These are phyloP conservation scores for Noctua janthina DNA, from an alignment of 2,888 invertebrate genomes.

Conservation along the genomic window DNA sequence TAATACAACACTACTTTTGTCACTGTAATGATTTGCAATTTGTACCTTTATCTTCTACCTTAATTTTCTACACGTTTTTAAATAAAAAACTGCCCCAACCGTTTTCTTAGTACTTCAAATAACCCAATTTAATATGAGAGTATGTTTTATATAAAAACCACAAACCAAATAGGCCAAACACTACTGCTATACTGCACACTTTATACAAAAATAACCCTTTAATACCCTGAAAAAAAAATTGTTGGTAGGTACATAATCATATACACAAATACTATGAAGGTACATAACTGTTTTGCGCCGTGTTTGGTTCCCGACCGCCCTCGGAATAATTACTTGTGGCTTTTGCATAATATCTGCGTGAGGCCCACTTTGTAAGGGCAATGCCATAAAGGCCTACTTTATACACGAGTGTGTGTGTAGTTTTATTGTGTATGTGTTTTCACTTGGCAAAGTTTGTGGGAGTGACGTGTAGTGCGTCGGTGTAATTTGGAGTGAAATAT, in stretches of 20 bases:
- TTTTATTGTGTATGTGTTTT: constrained; percentile 41
- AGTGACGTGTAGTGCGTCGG: constrained; percentile 34
- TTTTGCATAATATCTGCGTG: constrained; percentile 66
- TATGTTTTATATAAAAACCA: background rate
- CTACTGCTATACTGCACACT: background rate
- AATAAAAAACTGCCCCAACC: background rate
- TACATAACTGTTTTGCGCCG: constrained; percentile 34
- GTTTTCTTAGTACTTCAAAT: background rate
- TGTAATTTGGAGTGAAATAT: constrained; percentile 51
- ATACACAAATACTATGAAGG: constrained; percentile 21
- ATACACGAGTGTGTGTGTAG: constrained; percentile 3
- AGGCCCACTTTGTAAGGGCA: constrained; percentile 50
- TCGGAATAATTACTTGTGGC: constrained; percentile 64
- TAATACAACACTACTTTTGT: background rate
- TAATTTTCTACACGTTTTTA: background rate
- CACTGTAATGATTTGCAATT: background rate
- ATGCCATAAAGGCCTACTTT: constrained; percentile 26
- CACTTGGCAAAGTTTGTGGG: constrained; percentile 38
- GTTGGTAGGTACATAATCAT: constrained; percentile 1
- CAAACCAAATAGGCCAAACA: background rate
- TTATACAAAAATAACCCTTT: background rate
- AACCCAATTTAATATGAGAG: background rate
- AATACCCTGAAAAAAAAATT: background rate
- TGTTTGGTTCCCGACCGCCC: constrained; percentile 49
- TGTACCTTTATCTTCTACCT: background rate